phyloP scores from a whole-genome alignment of 2,888 invertebrate species.

The Drosophila nr. perissopoda region DNA sequence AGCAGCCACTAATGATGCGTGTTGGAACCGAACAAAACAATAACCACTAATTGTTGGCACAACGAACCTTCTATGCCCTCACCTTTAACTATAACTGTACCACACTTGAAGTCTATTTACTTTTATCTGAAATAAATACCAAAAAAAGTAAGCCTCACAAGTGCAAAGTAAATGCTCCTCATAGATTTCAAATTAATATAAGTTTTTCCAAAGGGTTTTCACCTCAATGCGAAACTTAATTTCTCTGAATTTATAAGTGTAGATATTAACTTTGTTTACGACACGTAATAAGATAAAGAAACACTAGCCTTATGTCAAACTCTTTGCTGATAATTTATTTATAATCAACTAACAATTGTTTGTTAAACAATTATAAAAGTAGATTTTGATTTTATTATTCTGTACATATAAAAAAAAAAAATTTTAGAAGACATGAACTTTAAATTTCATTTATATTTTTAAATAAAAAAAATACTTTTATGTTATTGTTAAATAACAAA shows the following conservation, averaged over 20 bases:
- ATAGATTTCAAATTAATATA: not conserved
- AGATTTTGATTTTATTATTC: not conserved
- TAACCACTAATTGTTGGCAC: conserved; percentile 3
- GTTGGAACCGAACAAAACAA: conserved; percentile 32
- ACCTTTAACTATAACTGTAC: not conserved
- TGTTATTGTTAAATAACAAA: not conserved
- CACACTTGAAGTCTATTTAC: not conserved
- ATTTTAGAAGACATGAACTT: not conserved
- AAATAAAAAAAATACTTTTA: not conserved
- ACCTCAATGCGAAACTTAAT: not conserved
- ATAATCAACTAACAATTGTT: not conserved
- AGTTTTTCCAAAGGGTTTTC: not conserved
- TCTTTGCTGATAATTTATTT: not conserved
- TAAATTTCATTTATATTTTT: no score
- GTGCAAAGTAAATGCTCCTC: not conserved
- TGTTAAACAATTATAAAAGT: not conserved
- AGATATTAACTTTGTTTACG: not conserved
- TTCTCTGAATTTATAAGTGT: not conserved
- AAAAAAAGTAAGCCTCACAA: not conserved
- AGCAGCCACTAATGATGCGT: conserved; percentile 71
- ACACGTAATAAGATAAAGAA: not conserved
- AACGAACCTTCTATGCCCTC: conserved; percentile 35
- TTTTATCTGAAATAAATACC: not conserved
- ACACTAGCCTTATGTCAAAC: not conserved
- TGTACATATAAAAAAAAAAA: not conserved